A percentile compares a stretch with the other conserved stretches of the same genome.
Conservation (phyloP, 35 echinoderm and acorn worm genomes). For the Acanthaster planci region DNA sequence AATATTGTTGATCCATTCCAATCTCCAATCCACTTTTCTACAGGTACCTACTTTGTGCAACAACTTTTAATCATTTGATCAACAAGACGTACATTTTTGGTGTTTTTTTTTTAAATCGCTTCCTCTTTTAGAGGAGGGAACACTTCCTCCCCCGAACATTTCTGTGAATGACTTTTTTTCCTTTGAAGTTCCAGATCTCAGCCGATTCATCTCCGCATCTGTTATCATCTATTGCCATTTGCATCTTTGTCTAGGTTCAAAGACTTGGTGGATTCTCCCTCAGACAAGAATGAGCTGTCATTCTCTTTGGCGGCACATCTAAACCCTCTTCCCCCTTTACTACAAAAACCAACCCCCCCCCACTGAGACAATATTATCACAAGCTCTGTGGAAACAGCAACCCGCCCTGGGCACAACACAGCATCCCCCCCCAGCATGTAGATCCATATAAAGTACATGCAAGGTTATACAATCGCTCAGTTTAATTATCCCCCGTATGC, state of each 20-base stretch:
- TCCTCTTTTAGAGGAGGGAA: no score
- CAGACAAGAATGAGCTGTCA: slow-evolving; percentile 7
- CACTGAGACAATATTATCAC: slow-evolving; percentile 18
- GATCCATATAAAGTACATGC: slow-evolving; percentile 23
- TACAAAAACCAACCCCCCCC: background rate
- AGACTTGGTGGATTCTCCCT: background rate
- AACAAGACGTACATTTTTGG: no score
- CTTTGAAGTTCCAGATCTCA: background rate
- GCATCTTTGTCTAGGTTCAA: no score
- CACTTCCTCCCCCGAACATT: no score
- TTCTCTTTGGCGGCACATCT: background rate
- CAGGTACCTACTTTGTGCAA: no score
- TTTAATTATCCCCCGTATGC: slow-evolving; percentile 11
- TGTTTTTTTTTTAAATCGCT: no score
- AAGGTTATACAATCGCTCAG: slow-evolving; percentile 15
- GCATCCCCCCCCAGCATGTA: background rate
- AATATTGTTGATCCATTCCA: no score
- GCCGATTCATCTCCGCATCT: background rate
- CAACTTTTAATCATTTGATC: no score
- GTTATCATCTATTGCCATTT: no score
- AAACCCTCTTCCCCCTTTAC: background rate
- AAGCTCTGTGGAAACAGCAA: background rate
- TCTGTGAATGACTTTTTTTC: no score
- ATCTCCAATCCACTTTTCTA: no score
- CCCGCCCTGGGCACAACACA: background rate